phyloP scores from a whole-genome alignment of 2,113 vertebrate species.

The Macquaria ambigua region DNA sequence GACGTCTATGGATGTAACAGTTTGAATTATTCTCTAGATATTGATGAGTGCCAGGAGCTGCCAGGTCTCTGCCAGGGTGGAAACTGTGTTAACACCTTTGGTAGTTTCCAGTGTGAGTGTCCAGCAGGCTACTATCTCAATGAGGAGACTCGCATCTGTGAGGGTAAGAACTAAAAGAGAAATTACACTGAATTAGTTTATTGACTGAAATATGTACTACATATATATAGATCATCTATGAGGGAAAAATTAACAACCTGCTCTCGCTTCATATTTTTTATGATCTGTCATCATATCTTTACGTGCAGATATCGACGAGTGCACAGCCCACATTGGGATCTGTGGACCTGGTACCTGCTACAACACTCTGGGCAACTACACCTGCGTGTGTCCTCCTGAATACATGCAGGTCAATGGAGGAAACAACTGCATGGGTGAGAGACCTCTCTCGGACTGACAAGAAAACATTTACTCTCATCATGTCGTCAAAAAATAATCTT shows the following conservation, averaged over 20 bases:
- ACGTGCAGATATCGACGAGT: slow-evolving; percentile 91
- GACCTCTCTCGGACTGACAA: not conserved
- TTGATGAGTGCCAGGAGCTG: slow-evolving; percentile 94
- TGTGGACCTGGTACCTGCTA: slow-evolving; percentile 95
- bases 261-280: not conserved
- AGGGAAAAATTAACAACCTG: not conserved
- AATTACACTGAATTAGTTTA: not conserved
- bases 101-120: slow-evolving; percentile 96
- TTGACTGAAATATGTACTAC: not conserved
- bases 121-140: slow-evolving; percentile 92
- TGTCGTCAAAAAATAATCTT: not conserved
- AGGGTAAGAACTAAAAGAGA: slow-evolving; percentile 84
- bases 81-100: slow-evolving; percentile 93
- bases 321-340: slow-evolving; percentile 89
- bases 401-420: slow-evolving; percentile 96
- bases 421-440: slow-evolving; percentile 94
- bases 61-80: slow-evolving; percentile 94
- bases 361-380: slow-evolving; percentile 96
- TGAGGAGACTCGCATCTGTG: slow-evolving; percentile 91
- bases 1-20: not conserved
- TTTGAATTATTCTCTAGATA: slow-evolving; percentile 82
- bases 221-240: not conserved
- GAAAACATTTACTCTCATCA: not conserved
- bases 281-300: not conserved
- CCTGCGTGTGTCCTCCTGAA: slow-evolving; percentile 92